These are phyloP conservation scores for Pediacus dermestoides DNA, from an alignment of 2,888 invertebrate species.

Conservation along the genomic window DNA sequence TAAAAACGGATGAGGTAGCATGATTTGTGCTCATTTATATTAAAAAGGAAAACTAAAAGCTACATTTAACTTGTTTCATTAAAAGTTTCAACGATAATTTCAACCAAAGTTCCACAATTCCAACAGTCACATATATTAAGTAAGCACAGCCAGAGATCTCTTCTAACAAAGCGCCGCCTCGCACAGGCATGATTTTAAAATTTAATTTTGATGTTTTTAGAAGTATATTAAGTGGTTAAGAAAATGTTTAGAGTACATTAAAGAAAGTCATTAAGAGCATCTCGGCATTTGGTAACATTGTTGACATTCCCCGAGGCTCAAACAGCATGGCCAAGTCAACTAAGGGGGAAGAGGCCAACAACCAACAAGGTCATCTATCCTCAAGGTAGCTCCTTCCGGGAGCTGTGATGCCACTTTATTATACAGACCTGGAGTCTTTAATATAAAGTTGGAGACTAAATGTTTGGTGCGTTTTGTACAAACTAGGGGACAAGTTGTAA, in stretches of 20 bases:
- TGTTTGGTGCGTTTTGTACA: too few relatives aligned
- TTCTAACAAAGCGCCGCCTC: too few relatives aligned
- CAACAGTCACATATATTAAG: conserved; percentile 9
- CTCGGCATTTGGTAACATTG: conserved; percentile 10
- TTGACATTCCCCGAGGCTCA: conserved; percentile 8
- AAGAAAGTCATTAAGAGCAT: conserved; percentile 9
- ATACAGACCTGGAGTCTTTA: too few relatives aligned
- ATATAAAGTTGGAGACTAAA: too few relatives aligned
- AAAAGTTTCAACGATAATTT: conserved; percentile 14
- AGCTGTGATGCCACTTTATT: too few relatives aligned
- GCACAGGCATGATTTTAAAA: conserved; percentile 6
- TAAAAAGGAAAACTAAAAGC: not conserved
- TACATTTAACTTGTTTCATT: conserved; percentile 13
- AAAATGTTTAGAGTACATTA: conserved; percentile 10
- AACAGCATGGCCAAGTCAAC: conserved; percentile 4
- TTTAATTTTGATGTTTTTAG: conserved; percentile 6
- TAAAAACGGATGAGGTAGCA: not conserved
- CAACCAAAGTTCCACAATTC: conserved; percentile 9
- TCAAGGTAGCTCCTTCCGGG: conserved; percentile 2
- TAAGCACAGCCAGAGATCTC: conserved; percentile 1
- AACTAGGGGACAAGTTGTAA: too few relatives aligned
- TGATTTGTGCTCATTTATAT: conserved; percentile 8
- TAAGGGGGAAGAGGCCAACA: conserved; percentile 6
- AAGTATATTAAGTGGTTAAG: conserved; percentile 10
- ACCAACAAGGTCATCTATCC: conserved; percentile 1